Base-by-base conservation (phyloP, 1,140 invertebrate species). In the Brachystomella parvula region DNA sequence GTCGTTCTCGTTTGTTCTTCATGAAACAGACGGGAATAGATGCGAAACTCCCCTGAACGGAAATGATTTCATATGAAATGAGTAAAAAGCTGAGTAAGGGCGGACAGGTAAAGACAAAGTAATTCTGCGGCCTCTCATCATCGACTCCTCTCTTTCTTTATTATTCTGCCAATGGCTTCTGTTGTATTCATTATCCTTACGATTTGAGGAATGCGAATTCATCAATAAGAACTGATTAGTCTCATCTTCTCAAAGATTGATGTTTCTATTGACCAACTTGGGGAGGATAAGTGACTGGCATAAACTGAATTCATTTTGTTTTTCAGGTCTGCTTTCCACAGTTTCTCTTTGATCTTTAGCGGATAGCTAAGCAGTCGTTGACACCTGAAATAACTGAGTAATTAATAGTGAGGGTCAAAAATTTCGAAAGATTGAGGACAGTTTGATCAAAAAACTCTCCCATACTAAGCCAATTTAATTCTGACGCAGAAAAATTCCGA, bases 221-320 rank as follows among this genome's bases (percentile, higher is more conserved):
- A 67, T 70, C 69, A 70, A 70, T 70, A 70, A 70, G 69, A 39
- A 57, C 69, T 70, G 69, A 70, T 70, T 70, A 67, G 69, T 65
- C 65, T 64, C 69, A 65, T 65, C 65, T 70, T 62, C 63, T 70
- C 65, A 66, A 61, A 49, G 64, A 70, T 66, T 70, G 68, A 70
- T 66, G 64, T 66, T 64, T 66, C 64, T 65, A 66, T 70, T 63
- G 68, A 66, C 64, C 31, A 57, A 31, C 6, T 49, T 59, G 9
- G 30, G 49, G 24, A 53, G 6, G 32, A 26, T n/a, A 56, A 35
- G 44, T 33, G 32, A 57, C 33, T 30, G 33, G 19, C 30, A 32
- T 49, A 39, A 19, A 32, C 44, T 49, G 12, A 30, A 6, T n/a
- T 15, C 30, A 15, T 28, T 32, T 32, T 44, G 6, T 2, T 59